Base-by-base conservation (phyloP, 2,797 vertebrate genomes). In the Phalloptychus januarius region DNA sequence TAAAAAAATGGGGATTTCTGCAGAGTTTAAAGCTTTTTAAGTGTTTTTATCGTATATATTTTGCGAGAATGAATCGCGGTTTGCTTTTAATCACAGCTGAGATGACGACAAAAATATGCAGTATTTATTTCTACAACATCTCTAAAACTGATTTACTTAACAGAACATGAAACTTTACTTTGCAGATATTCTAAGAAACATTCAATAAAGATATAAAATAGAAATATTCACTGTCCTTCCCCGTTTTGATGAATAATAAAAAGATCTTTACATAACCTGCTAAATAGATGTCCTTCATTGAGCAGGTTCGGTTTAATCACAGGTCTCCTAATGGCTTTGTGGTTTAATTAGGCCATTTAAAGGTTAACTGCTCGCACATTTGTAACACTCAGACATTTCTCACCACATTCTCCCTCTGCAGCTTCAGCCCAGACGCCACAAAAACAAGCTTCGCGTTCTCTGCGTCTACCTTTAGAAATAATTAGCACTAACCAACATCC, bases 341-440 rank as follows among this genome's bases (percentile, higher is more conserved):
- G 77, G 80, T 91, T 92, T 93, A 91, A 94, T 94, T 92, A 93
- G 90, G 78, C 86, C 89, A 86, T 91, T 93, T 86, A 93, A 94
- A 94, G 93, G 93, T 93, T 92, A 94, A 94, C 87, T 88, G 84
- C 78, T 33, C 78, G 79, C 86, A 80, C 81, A 71, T 87, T 80
- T 79, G 85, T 56, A 31, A n/a, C 23, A 15, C 58, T 83, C 85
- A 82, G 76, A 71, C 78, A 87, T 89, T 82, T 81, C 83, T 88
- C 86, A 82, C 77, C 61, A 13, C 10, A 2, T 28, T 72, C 87
- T 82, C 72, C 48, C 76, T 70, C 82, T 75, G 83, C 79, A 79
- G 69, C 74, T 74, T 36, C 58, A 67, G 74, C 33, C 70, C 28
- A 71, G 33, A 2, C 15, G 54, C 63, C 44, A 52, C 44, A 36